These are phyloP conservation scores for Xenopus borealis DNA, from an alignment of 2,113 vertebrate species.

Conservation along the genomic window DNA sequence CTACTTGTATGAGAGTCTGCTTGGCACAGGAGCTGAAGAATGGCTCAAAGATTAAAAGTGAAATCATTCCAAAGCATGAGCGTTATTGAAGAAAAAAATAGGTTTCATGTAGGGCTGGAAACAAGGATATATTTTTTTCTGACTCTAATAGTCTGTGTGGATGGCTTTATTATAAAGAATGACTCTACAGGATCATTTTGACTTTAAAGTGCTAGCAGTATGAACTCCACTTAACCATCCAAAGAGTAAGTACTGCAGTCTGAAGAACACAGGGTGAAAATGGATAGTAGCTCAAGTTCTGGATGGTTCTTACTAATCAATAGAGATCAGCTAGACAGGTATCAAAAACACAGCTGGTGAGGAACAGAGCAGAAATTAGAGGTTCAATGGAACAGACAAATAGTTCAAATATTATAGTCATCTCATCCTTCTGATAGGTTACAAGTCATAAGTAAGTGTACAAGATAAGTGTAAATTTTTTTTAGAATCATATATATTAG, in stretches of 20 bases:
- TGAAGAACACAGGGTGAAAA: background rate
- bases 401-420: no score
- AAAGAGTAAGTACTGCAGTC: slow-evolving; percentile 28
- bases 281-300: background rate
- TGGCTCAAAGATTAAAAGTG: background rate
- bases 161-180: no score
- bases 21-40: background rate
- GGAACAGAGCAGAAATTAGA: no score
- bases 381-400: no score
- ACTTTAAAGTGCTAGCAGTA: background rate
- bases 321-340: slow-evolving; percentile 2
- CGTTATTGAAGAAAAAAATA: background rate
- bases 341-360: slow-evolving; percentile 5
- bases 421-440: no score
- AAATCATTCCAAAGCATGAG: background rate
- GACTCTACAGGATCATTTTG: background rate
- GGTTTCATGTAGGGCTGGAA: background rate
- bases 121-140: background rate
- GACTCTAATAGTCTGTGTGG: no score
- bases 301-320: slow-evolving; percentile 20
- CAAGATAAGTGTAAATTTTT: no score
- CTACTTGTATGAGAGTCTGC: background rate
- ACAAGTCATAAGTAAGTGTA: no score
- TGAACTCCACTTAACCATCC: background rate
- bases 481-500: no score